These are phyloP conservation scores for Caradrina clavipalpis DNA, from an alignment of 2,888 invertebrate genomes.

Conservation along the genomic window DNA sequence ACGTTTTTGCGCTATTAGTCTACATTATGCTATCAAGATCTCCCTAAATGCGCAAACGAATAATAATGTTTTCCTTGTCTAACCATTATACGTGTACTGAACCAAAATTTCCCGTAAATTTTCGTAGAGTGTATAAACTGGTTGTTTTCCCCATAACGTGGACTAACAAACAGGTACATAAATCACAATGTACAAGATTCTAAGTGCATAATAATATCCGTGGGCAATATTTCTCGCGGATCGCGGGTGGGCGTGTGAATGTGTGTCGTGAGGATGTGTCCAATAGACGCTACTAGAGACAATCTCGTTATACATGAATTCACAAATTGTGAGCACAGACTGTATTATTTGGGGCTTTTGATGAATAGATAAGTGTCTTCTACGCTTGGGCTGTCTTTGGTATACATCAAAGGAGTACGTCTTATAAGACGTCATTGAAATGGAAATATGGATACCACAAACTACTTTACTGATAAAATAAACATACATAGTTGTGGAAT, in stretches of 20 bases:
- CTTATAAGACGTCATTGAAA: conserved; percentile 26
- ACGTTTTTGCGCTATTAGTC: conserved; percentile 34
- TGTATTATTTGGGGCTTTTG: conserved; percentile 44
- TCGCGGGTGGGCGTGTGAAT: conserved; percentile 78
- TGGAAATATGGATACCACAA: conserved; percentile 6
- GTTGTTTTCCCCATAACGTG: conserved; percentile 38
- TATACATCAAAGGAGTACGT: conserved; percentile 15
- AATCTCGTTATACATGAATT: conserved; percentile 53
- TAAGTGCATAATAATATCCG: conserved; percentile 67
- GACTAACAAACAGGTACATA: conserved; percentile 59
- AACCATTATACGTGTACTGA: neutral
- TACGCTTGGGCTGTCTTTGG: conserved; percentile 17
- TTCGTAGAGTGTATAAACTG: conserved; percentile 23
- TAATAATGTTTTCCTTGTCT: conserved; percentile 6
- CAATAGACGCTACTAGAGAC: conserved; percentile 65
- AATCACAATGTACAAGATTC: conserved; percentile 60
- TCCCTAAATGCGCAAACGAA: conserved; percentile 21
- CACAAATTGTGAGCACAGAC: conserved; percentile 50
- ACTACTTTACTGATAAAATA: neutral
- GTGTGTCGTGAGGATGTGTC: conserved; percentile 70
- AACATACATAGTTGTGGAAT: neutral
- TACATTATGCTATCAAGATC: conserved; percentile 24
- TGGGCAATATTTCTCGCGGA: conserved; percentile 65
- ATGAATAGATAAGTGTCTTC: conserved; percentile 36
- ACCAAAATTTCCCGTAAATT: conserved; percentile 13